Percentiles rank a stretch among this genome's conserved stretches.
Evolutionary conservation across 2,113 vertebrate species (phyloP).

Genomic region (Origma solitaria): DNA sequence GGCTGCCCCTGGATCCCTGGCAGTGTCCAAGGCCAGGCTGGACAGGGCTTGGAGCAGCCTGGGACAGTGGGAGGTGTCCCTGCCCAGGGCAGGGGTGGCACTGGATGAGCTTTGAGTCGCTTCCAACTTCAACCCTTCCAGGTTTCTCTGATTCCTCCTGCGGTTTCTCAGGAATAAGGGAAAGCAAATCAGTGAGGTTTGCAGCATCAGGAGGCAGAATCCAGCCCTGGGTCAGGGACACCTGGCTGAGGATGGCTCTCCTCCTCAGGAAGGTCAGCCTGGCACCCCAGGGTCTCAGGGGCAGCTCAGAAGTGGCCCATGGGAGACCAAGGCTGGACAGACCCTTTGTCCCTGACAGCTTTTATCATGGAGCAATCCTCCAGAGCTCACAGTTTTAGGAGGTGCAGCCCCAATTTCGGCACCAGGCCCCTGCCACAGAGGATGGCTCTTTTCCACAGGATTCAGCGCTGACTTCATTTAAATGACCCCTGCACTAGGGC

Average conservation of each 20-base stretch:
- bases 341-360: neutral
- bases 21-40: fast-evolving
- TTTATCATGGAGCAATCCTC: neutral
- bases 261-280: neutral
- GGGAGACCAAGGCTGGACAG: neutral
- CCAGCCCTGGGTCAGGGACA: fast-evolving
- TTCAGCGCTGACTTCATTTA: neutral
- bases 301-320: too few relatives aligned
- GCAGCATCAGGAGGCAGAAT: neutral
- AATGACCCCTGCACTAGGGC: neutral
- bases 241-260: fast-evolving
- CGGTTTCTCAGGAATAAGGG: neutral
- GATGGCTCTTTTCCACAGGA: neutral
- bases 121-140: too few relatives aligned
- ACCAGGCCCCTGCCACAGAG: neutral
- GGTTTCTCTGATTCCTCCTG: neutral
- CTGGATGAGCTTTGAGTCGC: neutral
- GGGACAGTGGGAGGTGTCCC: fast-evolving
- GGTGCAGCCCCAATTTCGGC: neutral
- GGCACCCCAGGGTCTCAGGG: neutral
- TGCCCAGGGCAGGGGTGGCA: too few relatives aligned
- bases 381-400: neutral
- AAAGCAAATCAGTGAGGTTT: neutral
- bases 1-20: neutral
- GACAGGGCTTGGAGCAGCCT: fast-evolving